Conservation (phyloP, 2,888 invertebrate species). For the Pollenia angustigena region DNA sequence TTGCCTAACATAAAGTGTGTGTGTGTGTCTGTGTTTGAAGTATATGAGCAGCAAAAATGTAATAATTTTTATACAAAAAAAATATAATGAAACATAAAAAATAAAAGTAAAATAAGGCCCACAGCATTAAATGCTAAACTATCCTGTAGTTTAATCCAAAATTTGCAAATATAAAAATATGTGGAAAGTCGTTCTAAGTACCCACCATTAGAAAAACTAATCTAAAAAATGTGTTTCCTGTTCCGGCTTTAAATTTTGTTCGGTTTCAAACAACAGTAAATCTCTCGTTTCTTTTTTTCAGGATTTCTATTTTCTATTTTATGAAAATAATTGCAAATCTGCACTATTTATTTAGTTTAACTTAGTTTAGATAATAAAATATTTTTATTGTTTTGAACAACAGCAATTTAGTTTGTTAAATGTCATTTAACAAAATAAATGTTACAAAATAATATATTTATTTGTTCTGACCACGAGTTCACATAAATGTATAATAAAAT, state of each 20-base stretch:
- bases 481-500: background rate
- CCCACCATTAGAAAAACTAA: background rate
- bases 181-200: background rate
- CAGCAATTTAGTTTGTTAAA: constrained; percentile 56
- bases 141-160: background rate
- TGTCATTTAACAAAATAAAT: constrained; percentile 59
- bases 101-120: background rate
- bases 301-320: background rate
- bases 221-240: constrained; percentile 31
- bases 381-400: constrained; percentile 64
- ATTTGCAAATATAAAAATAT: background rate
- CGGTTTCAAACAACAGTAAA: constrained; percentile 4
- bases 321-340: background rate
- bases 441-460: constrained; percentile 44
- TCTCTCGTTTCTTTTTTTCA: background rate
- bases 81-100: background rate
- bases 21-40: too few relatives aligned
- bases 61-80: background rate
- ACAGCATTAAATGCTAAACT: constrained; percentile 8
- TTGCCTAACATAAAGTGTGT: too few relatives aligned
- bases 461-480: constrained; percentile 13
- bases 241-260: constrained; percentile 53
- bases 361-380: constrained; percentile 63
- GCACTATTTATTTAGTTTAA: constrained; percentile 27
- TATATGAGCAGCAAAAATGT: background rate